phyloP scores from a whole-genome alignment of 1,140 invertebrate species.

The Dreissena rostriformis region DNA sequence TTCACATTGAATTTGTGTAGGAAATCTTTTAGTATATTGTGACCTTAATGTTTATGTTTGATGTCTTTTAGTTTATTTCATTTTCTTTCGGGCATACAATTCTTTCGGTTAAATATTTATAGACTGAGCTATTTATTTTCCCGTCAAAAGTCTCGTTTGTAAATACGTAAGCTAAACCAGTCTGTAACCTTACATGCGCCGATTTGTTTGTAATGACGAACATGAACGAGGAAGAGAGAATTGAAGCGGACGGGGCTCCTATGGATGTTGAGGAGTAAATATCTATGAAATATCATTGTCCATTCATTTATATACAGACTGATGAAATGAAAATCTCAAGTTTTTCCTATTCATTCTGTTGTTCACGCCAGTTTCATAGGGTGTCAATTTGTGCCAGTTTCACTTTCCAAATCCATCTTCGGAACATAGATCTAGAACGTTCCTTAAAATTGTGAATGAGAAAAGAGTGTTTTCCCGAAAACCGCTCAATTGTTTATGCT shows the following conservation, averaged over 20 bases:
- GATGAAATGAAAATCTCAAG: neutral
- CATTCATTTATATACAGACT: neutral
- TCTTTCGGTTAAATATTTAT: too few species aligned
- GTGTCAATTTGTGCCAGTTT: neutral
- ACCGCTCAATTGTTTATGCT: too few species aligned
- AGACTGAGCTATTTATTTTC: too few species aligned
- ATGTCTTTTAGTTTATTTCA: too few species aligned
- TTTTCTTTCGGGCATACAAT: too few species aligned
- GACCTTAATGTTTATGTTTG: too few species aligned
- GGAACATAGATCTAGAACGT: neutral
- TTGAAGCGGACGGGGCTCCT: neutral
- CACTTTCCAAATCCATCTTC: neutral
- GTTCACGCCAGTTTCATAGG: neutral
- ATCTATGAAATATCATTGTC: neutral
- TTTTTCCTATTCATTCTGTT: neutral
- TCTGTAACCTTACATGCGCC: constrained; percentile 37
- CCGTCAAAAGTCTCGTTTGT: too few species aligned
- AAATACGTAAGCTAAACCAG: neutral
- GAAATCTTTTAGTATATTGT: too few species aligned
- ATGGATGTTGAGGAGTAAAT: constrained; percentile 52
- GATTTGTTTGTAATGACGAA: neutral
- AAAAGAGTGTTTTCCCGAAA: too few species aligned
- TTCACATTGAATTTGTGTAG: too few species aligned
- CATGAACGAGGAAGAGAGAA: constrained; percentile 27
- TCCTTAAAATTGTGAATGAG: neutral